Conservation (phyloP, 2,888 invertebrate species). For the Trissoscelio sp. region DNA sequence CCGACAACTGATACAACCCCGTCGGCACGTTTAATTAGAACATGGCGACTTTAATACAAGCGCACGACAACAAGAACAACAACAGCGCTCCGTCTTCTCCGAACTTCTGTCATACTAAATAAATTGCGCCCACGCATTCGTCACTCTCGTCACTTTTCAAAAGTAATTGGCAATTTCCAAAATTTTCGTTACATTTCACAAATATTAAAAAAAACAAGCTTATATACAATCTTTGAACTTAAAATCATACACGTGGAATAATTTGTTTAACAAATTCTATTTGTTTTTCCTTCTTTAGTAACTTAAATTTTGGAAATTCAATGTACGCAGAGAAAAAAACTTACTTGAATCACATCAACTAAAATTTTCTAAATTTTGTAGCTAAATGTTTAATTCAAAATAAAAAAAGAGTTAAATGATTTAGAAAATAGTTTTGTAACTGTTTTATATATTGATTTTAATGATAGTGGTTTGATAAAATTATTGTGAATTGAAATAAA, state of each 20-base stretch:
- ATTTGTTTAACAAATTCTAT: neutral
- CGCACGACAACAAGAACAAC: slow-evolving; percentile 83
- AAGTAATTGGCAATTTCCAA: slow-evolving; percentile 43
- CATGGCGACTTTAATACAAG: slow-evolving; percentile 83
- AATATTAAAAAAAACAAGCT: slow-evolving; percentile 6
- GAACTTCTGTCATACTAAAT: slow-evolving; percentile 66
- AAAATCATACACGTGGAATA: neutral
- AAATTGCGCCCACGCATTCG: slow-evolving; percentile 62
- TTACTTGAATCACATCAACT: slow-evolving; percentile 11
- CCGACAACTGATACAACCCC: slow-evolving; percentile 83
- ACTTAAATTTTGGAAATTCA: slow-evolving; percentile 33
- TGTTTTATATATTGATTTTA: too few species aligned
- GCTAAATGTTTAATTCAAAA: too few species aligned
- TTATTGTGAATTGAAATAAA: too few species aligned
- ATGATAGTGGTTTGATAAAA: too few species aligned
- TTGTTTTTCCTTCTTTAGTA: neutral
- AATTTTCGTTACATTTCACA: slow-evolving; percentile 20
- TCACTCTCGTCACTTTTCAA: slow-evolving; percentile 16
- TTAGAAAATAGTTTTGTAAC: too few species aligned
- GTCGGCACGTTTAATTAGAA: slow-evolving; percentile 82
- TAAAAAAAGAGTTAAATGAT: too few species aligned
- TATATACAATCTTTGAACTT: slow-evolving; percentile 48
- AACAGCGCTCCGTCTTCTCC: slow-evolving; percentile 76
- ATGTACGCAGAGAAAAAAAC: neutral
- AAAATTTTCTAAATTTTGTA: too few species aligned